These are phyloP conservation scores for Marmota monax DNA, from an alignment of 2,113 vertebrate species.

Conservation along the genomic window DNA sequence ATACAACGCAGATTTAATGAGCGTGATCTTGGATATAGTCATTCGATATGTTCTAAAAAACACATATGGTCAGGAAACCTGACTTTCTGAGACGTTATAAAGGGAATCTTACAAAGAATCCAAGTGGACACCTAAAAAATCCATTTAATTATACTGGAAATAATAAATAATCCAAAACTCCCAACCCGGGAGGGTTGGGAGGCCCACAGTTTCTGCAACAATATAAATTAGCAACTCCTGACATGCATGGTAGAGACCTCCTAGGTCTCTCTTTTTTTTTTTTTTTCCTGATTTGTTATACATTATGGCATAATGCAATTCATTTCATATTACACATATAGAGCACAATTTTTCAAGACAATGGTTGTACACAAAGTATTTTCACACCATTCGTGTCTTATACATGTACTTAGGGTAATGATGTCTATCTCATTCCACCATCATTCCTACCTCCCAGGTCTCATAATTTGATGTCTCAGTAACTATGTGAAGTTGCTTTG, in stretches of 20 bases:
- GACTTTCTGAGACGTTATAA: background rate
- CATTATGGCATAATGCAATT: too few species aligned
- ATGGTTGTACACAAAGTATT: too few species aligned
- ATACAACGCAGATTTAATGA: background rate
- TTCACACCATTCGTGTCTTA: too few species aligned
- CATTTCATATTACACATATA: too few species aligned
- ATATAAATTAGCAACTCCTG: background rate
- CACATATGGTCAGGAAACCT: background rate
- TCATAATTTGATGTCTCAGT: background rate
- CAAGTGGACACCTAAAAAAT: background rate
- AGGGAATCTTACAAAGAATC: background rate
- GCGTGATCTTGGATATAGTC: conserved; percentile 9
- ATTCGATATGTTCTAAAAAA: background rate
- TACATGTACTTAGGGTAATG: too few species aligned
- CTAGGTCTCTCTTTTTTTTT: too few species aligned
- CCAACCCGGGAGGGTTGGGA: background rate
- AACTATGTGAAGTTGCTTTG: background rate
- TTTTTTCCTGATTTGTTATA: too few species aligned
- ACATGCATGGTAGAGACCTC: background rate
- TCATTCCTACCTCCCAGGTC: background rate
- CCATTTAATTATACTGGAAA: background rate
- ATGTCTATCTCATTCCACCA: too few species aligned
- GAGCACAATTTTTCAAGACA: too few species aligned
- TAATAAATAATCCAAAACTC: background rate
- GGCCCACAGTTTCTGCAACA: background rate